Evolutionary conservation across 2,113 vertebrate genomes (phyloP), one percentile per base, ranked within the genome.

Genomic region (Serilophus lunatus): DNA sequence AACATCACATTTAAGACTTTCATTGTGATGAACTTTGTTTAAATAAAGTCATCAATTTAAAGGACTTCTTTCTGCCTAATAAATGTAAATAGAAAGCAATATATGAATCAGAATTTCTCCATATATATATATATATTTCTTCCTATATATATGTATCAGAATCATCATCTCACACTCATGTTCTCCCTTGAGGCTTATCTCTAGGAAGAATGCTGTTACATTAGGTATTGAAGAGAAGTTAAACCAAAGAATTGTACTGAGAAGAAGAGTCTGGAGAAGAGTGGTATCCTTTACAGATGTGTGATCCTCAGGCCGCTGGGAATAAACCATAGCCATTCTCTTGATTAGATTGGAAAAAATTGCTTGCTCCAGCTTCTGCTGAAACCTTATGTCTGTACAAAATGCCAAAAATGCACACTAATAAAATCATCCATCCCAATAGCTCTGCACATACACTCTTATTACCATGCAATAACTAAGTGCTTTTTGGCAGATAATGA

Each of bases 401-500:
- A 94, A 86, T 68, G 51, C 44, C 59, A 80, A 88, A 94, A 90
- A 86, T 83, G 71, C 69, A 68, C 57, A 61, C 44, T 77, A 84
- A 78, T 92, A 92, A 93, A 94, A 84, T 81, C 61, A 74, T 35
- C 83, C 23, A 50, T 69, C 80, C 61, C 77, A 86, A 36, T 76
- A 86, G 83, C 47, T 81, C 88, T 84, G 59, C 74, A 78, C 29
- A 89, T 78, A 68, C 33, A 25, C 44, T 88, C 64, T 71, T 88
- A 78, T 24, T 94, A 72, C 68, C 72, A 38, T 75, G 74, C 24
- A 93, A 71, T 86, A 71, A 64, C 49, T 63, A 89, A 96, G 51
- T 88, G 72, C 69, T 90, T 90, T 93, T 86, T 78, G 88, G 94
- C 88, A 88, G 83, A 88, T 88, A 86, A 95, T 88, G 80, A 93